phyloP scores from a whole-genome alignment of 35 echinoderm and acorn worm genomes.

The Apostichopus californicus region DNA sequence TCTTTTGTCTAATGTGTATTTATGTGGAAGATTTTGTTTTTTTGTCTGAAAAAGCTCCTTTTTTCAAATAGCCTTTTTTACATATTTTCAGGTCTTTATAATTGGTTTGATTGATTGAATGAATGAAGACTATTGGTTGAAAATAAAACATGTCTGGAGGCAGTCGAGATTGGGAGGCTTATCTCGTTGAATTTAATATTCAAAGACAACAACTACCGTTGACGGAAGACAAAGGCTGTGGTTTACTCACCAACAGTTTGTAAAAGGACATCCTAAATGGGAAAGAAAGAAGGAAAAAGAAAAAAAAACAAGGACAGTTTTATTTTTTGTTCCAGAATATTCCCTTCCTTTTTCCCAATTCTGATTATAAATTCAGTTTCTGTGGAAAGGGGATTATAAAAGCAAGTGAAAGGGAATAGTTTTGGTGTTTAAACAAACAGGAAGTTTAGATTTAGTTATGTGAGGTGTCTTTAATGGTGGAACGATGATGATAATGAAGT shows the following conservation, averaged over 20 bases:
- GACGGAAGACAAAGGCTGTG: background rate
- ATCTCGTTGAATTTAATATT: slow-evolving; percentile 21
- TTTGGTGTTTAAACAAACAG: background rate
- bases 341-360: background rate
- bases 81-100: slow-evolving; percentile 39
- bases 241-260: background rate
- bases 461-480: background rate
- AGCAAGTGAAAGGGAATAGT: background rate
- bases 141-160: slow-evolving; percentile 44
- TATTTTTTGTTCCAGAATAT: slow-evolving; percentile 2
- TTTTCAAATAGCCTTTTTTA: slow-evolving; percentile 9
- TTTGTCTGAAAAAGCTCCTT: slow-evolving; percentile 7
- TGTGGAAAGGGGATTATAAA: background rate
- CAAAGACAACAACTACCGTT: slow-evolving; percentile 4
- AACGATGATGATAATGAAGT: background rate
- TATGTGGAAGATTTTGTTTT: slow-evolving; percentile 21
- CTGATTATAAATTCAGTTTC: background rate
- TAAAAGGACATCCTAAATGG: slow-evolving; percentile 13
- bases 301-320: background rate
- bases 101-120: slow-evolving; percentile 31
- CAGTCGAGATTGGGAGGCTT: slow-evolving; percentile 36
- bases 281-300: background rate
- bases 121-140: slow-evolving; percentile 37
- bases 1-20: slow-evolving; percentile 45
- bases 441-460: background rate